These are phyloP conservation scores for Sycon ciliatum DNA, from an alignment of 37 sponge, comb jelly and placozoan species.

Conservation along the genomic window DNA sequence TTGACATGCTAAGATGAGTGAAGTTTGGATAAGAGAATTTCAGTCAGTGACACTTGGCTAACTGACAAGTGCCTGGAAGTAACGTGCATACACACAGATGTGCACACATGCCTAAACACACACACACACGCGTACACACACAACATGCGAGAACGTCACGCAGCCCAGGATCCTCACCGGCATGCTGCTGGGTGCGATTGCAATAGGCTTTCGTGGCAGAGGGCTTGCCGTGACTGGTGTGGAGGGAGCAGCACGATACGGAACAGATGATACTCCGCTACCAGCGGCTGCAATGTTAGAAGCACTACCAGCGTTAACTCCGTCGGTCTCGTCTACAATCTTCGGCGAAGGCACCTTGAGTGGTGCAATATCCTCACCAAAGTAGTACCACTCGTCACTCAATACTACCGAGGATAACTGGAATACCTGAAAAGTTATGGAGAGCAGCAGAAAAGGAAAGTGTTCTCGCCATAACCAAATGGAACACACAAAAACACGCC, in stretches of 20 bases:
- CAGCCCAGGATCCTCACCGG: neutral
- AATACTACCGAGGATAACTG: too few species aligned
- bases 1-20: too few species aligned
- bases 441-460: neutral
- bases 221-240: neutral
- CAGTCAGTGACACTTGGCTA: too few species aligned
- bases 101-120: neutral
- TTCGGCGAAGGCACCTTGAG: constrained; percentile 32
- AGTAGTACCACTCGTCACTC: constrained; percentile 52
- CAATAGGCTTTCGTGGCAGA: neutral
- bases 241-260: neutral
- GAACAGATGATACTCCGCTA: neutral
- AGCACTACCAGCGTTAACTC: too few species aligned
- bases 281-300: neutral
- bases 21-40: too few species aligned
- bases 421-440: too few species aligned
- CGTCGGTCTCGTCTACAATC: neutral
- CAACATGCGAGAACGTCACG: neutral
- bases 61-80: too few species aligned
- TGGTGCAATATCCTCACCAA: constrained; percentile 43
- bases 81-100: too few species aligned
- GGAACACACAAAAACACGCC: neutral
- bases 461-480: neutral
- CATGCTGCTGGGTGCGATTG: neutral
- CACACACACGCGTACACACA: neutral